Evolutionary conservation across 2,113 vertebrate genomes (phyloP), one percentile per base, ranked within the genome.

Genomic region (Loxodonta africana): DNA sequence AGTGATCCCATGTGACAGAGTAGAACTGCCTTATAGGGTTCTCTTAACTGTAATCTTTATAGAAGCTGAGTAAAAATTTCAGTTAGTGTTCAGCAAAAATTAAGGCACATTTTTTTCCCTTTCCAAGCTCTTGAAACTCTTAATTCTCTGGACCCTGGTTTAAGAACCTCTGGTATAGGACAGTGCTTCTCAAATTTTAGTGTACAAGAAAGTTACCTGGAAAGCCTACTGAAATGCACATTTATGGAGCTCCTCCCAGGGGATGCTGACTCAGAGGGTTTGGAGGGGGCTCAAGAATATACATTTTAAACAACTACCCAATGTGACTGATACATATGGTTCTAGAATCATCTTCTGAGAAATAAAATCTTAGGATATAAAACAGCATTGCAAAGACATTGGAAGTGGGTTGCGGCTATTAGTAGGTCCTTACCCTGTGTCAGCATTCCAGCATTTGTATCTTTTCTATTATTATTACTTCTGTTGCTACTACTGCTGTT

Each of bases 201-300:
- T 26, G 28, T 78, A 6, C 17, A 3, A 62, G 71, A 77, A 10
- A 91, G 78, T 89, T 93, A 84, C 63, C n/a, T 83, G 41, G 46
- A 92, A 44, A 57, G n/a, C 69, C 83, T 83, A 44, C 95, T 90
- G 83, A 88, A 91, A 96, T 77, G 48, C 2, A 46, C 48, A 76
- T 53, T 78, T 83, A 80, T 83, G 1, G 63, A 0, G 4, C 26
- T 23, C 44, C 21, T 46, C 69, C 23, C 9, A 85, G 28, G 71
- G 78, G 21, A 83, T 86, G 15, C 51, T 94, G 48, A 74, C 9
- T 92, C 37, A 73, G 41, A 69, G 77, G 9, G 1, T 87, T 33
- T 91, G 18, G 17, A 5, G 2, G 3, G n/a, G 15, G 37, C 10
- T 21, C 46, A 46, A 37, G 5, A 57, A 69, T 41, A 63, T 41